Evolutionary conservation across 1,140 invertebrate genomes (phyloP).

Genomic region (Drosophila nikananu): DNA sequence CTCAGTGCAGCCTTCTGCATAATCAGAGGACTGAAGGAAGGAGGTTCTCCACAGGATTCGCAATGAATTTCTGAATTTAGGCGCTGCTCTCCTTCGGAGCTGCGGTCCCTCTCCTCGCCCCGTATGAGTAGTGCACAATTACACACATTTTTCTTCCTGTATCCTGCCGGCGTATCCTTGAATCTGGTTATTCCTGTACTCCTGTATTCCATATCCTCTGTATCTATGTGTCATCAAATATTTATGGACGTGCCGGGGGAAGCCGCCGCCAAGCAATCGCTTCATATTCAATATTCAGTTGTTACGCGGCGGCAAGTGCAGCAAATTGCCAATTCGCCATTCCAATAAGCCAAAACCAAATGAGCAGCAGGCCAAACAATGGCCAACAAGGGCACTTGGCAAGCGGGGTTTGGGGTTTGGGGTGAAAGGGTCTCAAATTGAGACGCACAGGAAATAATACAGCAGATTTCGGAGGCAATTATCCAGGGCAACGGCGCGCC

Average conservation of each 20-base stretch:
- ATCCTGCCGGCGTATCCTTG: slow-evolving; percentile 3
- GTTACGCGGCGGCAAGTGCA: slow-evolving; percentile 64
- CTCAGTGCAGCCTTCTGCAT: slow-evolving; percentile 3
- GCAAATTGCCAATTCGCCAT: slow-evolving; percentile 64
- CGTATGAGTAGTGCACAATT: slow-evolving; percentile 63
- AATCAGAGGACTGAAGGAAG: slow-evolving; percentile 7
- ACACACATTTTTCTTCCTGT: slow-evolving; percentile 52
- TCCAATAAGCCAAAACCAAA: slow-evolving; percentile 62
- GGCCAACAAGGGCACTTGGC: slow-evolving; percentile 25
- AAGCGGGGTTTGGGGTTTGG: no score
- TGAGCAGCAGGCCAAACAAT: slow-evolving; percentile 55
- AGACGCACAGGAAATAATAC: background rate
- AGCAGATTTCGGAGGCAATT: slow-evolving; percentile 21
- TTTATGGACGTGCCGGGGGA: slow-evolving; percentile 60
- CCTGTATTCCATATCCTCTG: background rate
- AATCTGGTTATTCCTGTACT: slow-evolving; percentile 1
- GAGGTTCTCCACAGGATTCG: slow-evolving; percentile 10
- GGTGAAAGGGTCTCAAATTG: background rate
- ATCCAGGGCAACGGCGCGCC: slow-evolving; percentile 9
- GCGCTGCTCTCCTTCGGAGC: slow-evolving; percentile 14
- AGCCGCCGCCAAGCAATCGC: slow-evolving; percentile 61
- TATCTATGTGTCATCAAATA: slow-evolving; percentile 49
- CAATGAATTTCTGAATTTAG: slow-evolving; percentile 62
- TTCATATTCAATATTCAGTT: slow-evolving; percentile 67
- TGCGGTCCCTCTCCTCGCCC: slow-evolving; percentile 9